phyloP scores from a whole-genome alignment of 2,888 invertebrate species.

The Apotomis betuletana region DNA sequence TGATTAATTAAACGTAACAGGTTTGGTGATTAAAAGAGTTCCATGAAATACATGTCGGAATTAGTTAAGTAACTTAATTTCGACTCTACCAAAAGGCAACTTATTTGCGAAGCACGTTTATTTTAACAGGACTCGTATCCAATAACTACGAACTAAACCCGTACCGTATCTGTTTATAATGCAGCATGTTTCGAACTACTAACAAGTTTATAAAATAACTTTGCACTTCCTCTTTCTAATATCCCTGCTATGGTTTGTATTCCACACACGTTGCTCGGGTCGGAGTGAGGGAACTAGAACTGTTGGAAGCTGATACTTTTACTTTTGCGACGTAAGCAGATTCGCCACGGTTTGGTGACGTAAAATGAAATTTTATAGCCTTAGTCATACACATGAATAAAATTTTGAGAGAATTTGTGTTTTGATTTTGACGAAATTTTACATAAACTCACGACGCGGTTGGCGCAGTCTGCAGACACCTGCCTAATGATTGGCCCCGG shows the following conservation, averaged over 20 bases:
- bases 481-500: too few relatives aligned
- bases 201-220: conserved; percentile 57
- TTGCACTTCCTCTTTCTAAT: conserved; percentile 53
- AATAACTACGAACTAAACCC: conserved; percentile 36
- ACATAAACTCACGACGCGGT: too few relatives aligned
- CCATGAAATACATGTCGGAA: too few relatives aligned
- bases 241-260: conserved; percentile 50
- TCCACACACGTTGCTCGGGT: conserved; percentile 45
- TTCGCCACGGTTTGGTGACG: conserved; percentile 6
- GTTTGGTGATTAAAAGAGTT: too few relatives aligned
- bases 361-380: conserved; percentile 8
- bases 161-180: conserved; percentile 40
- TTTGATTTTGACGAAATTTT: too few relatives aligned
- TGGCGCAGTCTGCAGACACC: too few relatives aligned
- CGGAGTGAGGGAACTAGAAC: conserved; percentile 15
- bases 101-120: neutral
- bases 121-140: conserved; percentile 2
- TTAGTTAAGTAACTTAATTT: neutral
- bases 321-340: conserved; percentile 9
- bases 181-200: conserved; percentile 51
- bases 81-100: neutral
- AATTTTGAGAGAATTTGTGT: too few relatives aligned
- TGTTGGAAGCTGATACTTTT: conserved; percentile 21
- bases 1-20: too few relatives aligned
- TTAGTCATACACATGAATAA: too few relatives aligned